phyloP scores from a whole-genome alignment of 2,888 invertebrate species.

The Macropis europaea region DNA sequence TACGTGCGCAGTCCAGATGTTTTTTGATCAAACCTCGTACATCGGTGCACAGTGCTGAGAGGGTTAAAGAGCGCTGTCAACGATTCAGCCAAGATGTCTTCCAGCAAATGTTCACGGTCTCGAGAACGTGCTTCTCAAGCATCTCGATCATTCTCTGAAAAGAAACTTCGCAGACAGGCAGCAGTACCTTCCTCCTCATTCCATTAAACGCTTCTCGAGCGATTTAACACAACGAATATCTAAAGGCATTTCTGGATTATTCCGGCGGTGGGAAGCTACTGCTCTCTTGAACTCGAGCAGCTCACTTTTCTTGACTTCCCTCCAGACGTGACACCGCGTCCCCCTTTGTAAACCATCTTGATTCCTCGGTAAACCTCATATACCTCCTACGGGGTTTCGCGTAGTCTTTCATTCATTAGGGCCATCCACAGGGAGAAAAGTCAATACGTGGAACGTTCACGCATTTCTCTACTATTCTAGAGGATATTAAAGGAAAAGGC shows the following conservation, averaged over 20 bases:
- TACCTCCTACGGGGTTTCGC: slow-evolving; percentile 6
- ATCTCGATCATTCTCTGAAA: slow-evolving; percentile 25
- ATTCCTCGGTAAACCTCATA: slow-evolving; percentile 51
- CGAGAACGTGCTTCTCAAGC: slow-evolving; percentile 1
- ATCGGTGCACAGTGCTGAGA: background rate
- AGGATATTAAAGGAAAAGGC: no score
- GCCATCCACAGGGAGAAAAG: slow-evolving; percentile 8
- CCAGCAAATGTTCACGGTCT: slow-evolving; percentile 11
- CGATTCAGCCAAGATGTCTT: background rate
- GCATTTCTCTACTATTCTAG: no score
- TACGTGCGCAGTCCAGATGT: no score
- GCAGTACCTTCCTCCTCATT: slow-evolving; percentile 21
- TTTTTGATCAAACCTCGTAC: no score
- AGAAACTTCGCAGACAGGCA: slow-evolving; percentile 20
- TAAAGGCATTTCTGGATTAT: slow-evolving; percentile 57
- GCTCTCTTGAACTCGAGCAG: slow-evolving; percentile 60
- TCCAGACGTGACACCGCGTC: slow-evolving; percentile 40
- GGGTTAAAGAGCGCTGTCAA: background rate
- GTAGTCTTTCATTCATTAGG: slow-evolving; percentile 51
- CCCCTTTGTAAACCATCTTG: slow-evolving; percentile 45
- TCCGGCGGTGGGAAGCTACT: slow-evolving; percentile 43
- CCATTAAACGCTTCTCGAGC: slow-evolving; percentile 54
- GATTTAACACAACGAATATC: slow-evolving; percentile 58
- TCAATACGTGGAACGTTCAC: background rate
- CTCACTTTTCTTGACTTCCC: slow-evolving; percentile 47